Evolutionary conservation across 2,888 invertebrate genomes (phyloP), one percentile per base, ranked within the genome.

Genomic region (Tromatobia lineatoria): DNA sequence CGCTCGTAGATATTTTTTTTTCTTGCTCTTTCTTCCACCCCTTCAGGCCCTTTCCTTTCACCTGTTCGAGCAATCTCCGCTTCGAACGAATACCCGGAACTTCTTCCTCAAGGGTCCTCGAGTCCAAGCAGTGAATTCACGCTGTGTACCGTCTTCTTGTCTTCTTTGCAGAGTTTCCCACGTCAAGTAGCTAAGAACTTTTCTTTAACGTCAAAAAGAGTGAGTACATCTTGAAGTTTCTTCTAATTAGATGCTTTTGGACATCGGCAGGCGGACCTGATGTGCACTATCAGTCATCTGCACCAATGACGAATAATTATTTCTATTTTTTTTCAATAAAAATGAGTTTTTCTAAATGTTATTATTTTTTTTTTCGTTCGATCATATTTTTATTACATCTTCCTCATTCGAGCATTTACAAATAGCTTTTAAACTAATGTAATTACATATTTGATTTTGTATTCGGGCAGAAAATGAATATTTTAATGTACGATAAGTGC

Each of bases 31-130:
- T 64, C 77, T 61, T 70, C 54, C 50, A 54, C 20, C 67, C 29
- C 69, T 50, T 77, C 77, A 76, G 50, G 74, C 79, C 69, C 75
- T 87, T 83, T 81, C 69, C 85, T 70, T 64, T 71, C 73, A 57
- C 82, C 70, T 57, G 74, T 69, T 78, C 82, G 76, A 87, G 88
- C 88, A 90, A 90, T 90, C 89, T 90, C 89, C 89, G 88, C 79
- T 87, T 88, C 82, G 89, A 89, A 88, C 89, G 89, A 91, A 91
- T 89, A 89, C 89, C 89, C 86, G 81, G 84, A 89, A 89, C 87
- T 89, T 52, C 85, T 86, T 85, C 74, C 83, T 80, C 76, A 74
- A 85, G 80, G 83, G 87, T 88, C 80, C 87, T 87, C 70, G 82
- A 80, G 78, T 71, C 18, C 82, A 80, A 75, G 75, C 77, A 85